Conservation (phyloP, 30 jellyfish, hydroid and myxozoan genomes). For the Kudoa iwatai region DNA sequence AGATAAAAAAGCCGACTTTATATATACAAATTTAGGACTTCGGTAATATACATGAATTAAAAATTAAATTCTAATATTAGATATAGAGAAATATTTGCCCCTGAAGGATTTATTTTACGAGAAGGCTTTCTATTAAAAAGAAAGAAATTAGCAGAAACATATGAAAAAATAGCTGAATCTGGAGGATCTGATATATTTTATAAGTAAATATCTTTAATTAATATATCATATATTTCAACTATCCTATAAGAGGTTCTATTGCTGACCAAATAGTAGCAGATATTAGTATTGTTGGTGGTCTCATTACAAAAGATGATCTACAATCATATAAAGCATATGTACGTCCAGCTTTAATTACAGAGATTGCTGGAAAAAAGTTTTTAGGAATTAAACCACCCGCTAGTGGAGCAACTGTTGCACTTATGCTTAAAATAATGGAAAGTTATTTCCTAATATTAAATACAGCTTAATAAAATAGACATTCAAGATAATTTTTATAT, state of each 20-base stretch:
- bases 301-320: constrained; percentile 32
- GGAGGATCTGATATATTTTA: constrained; percentile 59
- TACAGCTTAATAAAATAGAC: too few relatives aligned
- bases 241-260: constrained; percentile 29
- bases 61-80: not conserved
- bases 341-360: constrained; percentile 23
- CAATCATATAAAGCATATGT: constrained; percentile 23
- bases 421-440: constrained; percentile 42
- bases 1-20: constrained; percentile 38
- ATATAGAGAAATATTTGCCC: constrained; percentile 74
- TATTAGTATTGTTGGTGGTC: constrained; percentile 66
- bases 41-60: constrained; percentile 11
- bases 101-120: constrained; percentile 38
- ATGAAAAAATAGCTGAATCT: constrained; percentile 26
- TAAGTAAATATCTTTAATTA: too few relatives aligned
- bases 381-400: constrained; percentile 75
- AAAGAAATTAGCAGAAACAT: constrained; percentile 67
- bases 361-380: constrained; percentile 14
- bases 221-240: too few relatives aligned
- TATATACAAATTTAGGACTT: constrained; percentile 50
- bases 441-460: constrained; percentile 1
- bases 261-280: constrained; percentile 59
- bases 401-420: constrained; percentile 36
- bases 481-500: too few relatives aligned
- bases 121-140: constrained; percentile 37